A percentile compares a stretch with the other conserved stretches of the same genome.
These are phyloP conservation scores for Pomatorhinus ruficollis DNA, from an alignment of 2,113 vertebrate genomes.

Conservation along the genomic window DNA sequence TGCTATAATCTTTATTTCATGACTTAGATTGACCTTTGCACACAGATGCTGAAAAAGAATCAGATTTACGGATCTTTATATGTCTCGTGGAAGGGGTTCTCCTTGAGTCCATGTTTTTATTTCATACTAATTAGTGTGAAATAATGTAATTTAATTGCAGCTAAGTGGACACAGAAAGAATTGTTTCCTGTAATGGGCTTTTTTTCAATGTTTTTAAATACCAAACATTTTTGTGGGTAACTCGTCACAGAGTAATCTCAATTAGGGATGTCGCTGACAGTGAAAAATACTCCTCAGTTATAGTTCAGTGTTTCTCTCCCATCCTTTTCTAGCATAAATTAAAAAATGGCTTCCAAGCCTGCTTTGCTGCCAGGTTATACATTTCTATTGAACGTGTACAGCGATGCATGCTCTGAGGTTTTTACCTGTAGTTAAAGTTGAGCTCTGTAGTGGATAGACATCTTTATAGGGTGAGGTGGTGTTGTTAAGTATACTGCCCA, in stretches of 20 bases:
- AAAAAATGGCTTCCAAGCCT: background rate
- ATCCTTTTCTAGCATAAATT: background rate
- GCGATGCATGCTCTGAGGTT: background rate
- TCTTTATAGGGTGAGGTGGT: background rate
- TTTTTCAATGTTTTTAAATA: background rate
- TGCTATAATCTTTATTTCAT: background rate
- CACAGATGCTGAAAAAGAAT: background rate
- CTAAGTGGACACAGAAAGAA: constrained; percentile 10
- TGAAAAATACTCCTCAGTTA: background rate
- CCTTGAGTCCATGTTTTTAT: constrained; percentile 16
- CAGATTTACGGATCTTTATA: background rate
- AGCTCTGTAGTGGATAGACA: background rate
- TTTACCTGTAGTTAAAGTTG: background rate
- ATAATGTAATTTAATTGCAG: constrained; percentile 50
- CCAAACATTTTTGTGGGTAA: background rate
- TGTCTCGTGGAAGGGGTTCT: constrained; percentile 14
- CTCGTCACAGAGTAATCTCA: background rate
- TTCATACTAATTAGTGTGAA: constrained; percentile 50
- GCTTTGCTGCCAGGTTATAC: background rate
- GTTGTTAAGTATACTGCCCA: background rate
- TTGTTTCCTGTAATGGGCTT: background rate
- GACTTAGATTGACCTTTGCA: constrained; percentile 6
- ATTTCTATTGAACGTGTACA: background rate
- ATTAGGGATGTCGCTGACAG: background rate
- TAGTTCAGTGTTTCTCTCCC: background rate